phyloP scores from a whole-genome alignment of 2,797 vertebrate species.

The Oceanodroma leucorhoa region DNA sequence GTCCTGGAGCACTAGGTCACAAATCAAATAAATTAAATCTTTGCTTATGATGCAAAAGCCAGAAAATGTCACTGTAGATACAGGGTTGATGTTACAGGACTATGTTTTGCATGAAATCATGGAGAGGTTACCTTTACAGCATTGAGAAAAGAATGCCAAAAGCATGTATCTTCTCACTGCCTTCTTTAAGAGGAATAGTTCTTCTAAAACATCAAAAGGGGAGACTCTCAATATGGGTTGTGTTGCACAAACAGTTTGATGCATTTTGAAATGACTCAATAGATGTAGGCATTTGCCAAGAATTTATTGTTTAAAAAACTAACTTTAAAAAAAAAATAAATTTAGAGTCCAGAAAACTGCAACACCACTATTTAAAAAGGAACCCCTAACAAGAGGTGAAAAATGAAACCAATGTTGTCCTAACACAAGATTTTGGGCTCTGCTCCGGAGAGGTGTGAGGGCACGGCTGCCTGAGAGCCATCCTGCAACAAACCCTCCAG shows the following conservation, averaged over 20 bases:
- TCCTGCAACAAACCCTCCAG: not conserved
- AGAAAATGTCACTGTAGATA: not conserved
- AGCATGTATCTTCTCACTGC: not conserved
- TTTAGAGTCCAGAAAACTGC: not conserved
- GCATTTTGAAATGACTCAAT: not conserved
- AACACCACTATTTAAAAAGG: not conserved
- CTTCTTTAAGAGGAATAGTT: not conserved
- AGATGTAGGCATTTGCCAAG: not conserved
- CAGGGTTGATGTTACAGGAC: not conserved
- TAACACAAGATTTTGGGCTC: not conserved
- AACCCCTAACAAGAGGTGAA: not conserved
- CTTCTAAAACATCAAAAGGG: not conserved
- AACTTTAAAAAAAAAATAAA: not conserved
- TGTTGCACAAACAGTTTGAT: not conserved
- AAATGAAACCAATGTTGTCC: not conserved
- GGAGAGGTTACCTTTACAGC: not conserved
- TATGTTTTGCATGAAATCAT: not conserved
- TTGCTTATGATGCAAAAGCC: not conserved
- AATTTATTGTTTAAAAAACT: not conserved
- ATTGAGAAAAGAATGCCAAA: not conserved
- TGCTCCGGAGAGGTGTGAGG: not conserved
- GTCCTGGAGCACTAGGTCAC: not conserved
- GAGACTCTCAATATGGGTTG: not conserved
- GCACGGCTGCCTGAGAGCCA: fast-evolving
- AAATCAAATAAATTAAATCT: not conserved